Evolutionary conservation across 2,797 vertebrate species (phyloP), one percentile per base, ranked within the genome.

Genomic region (Argyrosomus regius): DNA sequence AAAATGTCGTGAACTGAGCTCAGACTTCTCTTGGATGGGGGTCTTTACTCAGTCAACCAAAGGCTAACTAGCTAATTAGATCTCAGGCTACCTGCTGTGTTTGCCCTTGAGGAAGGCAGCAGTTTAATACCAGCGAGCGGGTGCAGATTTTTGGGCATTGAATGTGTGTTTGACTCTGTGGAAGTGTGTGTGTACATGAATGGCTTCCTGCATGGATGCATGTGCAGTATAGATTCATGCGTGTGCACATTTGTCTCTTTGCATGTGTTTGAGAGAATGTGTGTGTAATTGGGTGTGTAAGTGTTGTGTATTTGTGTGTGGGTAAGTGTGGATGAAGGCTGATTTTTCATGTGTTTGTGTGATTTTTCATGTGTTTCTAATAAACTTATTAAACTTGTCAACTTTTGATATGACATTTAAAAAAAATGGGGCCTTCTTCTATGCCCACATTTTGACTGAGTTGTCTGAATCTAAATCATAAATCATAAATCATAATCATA

Each of bases 1-100:
- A 53, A 75, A 85, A 82, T 85, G 75, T 81, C 28, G 24, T 57
- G 66, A 83, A 80, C 86, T 76, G 63, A 81, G 84, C 62, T 81
- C 81, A 49, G 64, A 78, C 74, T 84, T 83, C 65, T 75, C 78
- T 78, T 73, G 69, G 82, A 81, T 78, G 68, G 69, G 35, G 56
- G 66, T 82, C 78, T 87, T 87, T 83, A 85, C 54, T 85, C 82
- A 86, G 73, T 77, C 82, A 83, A 81, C 66, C 78, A 76, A 78
- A 87, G 75, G 87, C 83, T 89, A 89, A 89, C 85, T 71, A 82
- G 84, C 72, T 92, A 88, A 90, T 90, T 88, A 88, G 78, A 87
- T 89, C 82, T 87, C 41, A 59, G 71, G 62, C 80, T 86, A 88
- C 91, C 84, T 81, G 80, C 86, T 89, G 88, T 78, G 85, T 83